Percentiles rank a stretch among this genome's conserved stretches.
phyloP scores from a whole-genome alignment of 2,113 vertebrate species.

The Stegostoma tigrinum region DNA sequence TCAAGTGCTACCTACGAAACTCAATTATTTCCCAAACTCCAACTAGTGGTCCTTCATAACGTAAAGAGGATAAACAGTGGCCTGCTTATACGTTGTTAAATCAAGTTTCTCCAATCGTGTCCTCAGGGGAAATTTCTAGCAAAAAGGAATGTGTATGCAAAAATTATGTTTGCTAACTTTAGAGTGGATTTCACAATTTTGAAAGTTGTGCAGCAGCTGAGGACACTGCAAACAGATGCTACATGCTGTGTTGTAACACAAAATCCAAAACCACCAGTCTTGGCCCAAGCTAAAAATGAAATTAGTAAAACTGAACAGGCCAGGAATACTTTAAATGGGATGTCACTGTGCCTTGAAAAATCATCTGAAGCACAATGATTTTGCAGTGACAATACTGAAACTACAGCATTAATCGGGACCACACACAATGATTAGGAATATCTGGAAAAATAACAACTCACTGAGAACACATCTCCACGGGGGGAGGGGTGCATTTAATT shows the following conservation, averaged over 20 bases:
- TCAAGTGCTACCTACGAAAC: neutral
- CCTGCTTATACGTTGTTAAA: neutral
- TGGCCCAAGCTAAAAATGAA: neutral
- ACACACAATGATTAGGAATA: neutral
- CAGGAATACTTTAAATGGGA: neutral
- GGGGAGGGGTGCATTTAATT: neutral
- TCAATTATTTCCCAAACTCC: neutral
- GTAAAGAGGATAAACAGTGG: neutral
- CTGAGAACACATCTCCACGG: neutral
- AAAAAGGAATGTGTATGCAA: neutral
- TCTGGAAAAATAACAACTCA: too few species aligned
- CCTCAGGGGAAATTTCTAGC: neutral
- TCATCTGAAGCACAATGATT: neutral
- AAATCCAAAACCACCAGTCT: neutral
- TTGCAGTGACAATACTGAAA: neutral
- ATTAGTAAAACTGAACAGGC: neutral
- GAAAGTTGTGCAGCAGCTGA: neutral
- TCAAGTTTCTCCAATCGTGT: neutral
- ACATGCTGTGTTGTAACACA: neutral
- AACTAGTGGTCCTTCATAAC: too few species aligned
- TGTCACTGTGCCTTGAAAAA: neutral
- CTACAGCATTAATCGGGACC: neutral
- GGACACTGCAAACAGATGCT: neutral
- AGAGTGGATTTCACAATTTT: conserved; percentile 19
- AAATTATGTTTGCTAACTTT: neutral